Conservation (phyloP, 2,797 vertebrate species). For the Peromyscus melanophrys region DNA sequence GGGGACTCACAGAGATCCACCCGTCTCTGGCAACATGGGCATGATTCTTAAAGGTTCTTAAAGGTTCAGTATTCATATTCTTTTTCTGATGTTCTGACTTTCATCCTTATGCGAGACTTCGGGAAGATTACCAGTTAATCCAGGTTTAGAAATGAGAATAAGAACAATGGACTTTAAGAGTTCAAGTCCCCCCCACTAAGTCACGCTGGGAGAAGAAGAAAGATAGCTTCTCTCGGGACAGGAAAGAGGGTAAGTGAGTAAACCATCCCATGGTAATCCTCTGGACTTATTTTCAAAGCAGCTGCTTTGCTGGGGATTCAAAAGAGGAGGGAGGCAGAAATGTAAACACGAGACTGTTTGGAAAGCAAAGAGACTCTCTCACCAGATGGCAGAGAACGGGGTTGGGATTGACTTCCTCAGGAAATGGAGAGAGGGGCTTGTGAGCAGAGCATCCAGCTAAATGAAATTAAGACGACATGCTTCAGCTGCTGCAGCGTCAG, state of each 20-base stretch:
- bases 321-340: constrained; percentile 56
- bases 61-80: constrained; percentile 9
- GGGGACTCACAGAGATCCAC: not conserved
- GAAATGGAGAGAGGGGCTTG: constrained; percentile 73
- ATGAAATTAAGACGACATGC: constrained; percentile 75
- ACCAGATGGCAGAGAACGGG: constrained; percentile 40
- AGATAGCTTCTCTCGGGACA: not conserved
- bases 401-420: constrained; percentile 64
- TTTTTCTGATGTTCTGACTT: constrained; percentile 38
- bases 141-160: constrained; percentile 38
- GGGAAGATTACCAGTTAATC: not conserved
- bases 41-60: not conserved
- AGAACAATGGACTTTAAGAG: not conserved
- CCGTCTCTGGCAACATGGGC: not conserved
- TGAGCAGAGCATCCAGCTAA: constrained; percentile 70
- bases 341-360: constrained; percentile 74
- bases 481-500: constrained; percentile 72
- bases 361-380: constrained; percentile 71
- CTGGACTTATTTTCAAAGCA: constrained; percentile 74
- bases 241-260: constrained; percentile 13
- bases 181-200: not conserved
- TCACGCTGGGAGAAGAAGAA: not conserved
- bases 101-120: not conserved
- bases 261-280: constrained; percentile 1
- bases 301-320: constrained; percentile 73